Base-by-base conservation (phyloP, 2,888 invertebrate genomes). In the Dioctria linearis region DNA sequence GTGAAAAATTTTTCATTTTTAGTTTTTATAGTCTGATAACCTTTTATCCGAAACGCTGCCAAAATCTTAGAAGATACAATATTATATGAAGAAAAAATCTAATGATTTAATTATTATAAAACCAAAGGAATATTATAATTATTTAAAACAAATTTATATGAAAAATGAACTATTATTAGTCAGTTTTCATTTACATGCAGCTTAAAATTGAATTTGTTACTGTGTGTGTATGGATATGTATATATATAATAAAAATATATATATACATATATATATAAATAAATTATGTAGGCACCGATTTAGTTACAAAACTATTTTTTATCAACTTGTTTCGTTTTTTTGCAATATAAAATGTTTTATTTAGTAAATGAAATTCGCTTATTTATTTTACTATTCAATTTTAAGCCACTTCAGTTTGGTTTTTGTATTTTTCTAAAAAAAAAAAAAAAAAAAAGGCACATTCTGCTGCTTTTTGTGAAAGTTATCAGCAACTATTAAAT, bases 11-110 rank as follows among this genome's bases (percentile, higher is more conserved):
- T 69, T 69, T 69, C 46, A n/a, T 9, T 61, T 54, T 39, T 25
- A 25, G 25, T 4, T 40, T 67, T 69, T 61, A 11, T 46, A 59
- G 61, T 73, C 61, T 80, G 49, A 79, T 79, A 65, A 66, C 67
- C 66, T 71, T 75, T 69, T 79, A 25, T 57, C 71, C 80, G 80
- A 80, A 80, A 80, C 80, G 73, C 59, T 71, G 80, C 80, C 80
- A 73, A 80, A 80, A 80, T 49, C n/a, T 69, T 73, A 8, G 9
- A 73, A 59, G 13, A 37, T 71, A 73, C n/a, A 37, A 57, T 51
- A 67, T 42, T 11, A 54, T 11, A 54, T 54, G n/a, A 54, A 54
- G 4, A 54, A 11, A 11, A 54, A 54, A 46, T 46, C 46, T 46
- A 46, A 2, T 46, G 5, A 46, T 46, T 46, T 46, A 46, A 46